Evolutionary conservation across 2,888 invertebrate species (phyloP).

Genomic region (Synergus umbraculus): DNA sequence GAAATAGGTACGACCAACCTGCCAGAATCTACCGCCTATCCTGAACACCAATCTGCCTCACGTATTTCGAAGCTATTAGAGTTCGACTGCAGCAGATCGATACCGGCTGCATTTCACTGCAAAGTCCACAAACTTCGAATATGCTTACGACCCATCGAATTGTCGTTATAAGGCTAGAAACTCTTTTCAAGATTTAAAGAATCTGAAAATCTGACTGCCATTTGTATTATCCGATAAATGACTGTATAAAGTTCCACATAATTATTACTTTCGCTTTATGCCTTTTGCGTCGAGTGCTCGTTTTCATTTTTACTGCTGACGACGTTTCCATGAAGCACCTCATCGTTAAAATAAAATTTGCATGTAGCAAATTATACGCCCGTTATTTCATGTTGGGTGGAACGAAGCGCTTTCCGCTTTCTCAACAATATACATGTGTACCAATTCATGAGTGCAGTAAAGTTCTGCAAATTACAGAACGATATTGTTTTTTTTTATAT

Average conservation of each 20-base stretch:
- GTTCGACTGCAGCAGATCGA: conserved; percentile 65
- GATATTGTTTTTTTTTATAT: background rate
- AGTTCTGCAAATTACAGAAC: background rate
- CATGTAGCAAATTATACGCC: conserved; percentile 30
- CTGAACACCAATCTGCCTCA: conserved; percentile 51
- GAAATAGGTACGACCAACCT: conserved; percentile 41
- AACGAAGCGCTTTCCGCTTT: conserved; percentile 17
- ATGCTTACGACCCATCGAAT: conserved; percentile 27
- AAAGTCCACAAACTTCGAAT: conserved; percentile 57
- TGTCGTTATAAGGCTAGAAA: background rate
- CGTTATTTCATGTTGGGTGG: conserved; percentile 20
- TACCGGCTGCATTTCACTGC: conserved; percentile 61
- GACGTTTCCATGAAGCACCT: conserved; percentile 13
- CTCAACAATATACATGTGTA: conserved; percentile 6
- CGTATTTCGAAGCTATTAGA: conserved; percentile 63
- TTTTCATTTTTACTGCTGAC: conserved; percentile 19
- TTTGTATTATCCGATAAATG: conserved; percentile 15
- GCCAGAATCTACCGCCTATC: conserved; percentile 44
- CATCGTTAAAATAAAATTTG: conserved; percentile 32
- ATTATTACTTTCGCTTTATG: conserved; percentile 21
- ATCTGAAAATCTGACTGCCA: conserved; percentile 16
- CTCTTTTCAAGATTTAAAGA: conserved; percentile 7
- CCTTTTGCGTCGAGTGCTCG: background rate
- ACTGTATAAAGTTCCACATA: conserved; percentile 9
- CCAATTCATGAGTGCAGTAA: background rate